phyloP scores from a whole-genome alignment of 2,888 invertebrate species.

The Clistopyga incitator region DNA sequence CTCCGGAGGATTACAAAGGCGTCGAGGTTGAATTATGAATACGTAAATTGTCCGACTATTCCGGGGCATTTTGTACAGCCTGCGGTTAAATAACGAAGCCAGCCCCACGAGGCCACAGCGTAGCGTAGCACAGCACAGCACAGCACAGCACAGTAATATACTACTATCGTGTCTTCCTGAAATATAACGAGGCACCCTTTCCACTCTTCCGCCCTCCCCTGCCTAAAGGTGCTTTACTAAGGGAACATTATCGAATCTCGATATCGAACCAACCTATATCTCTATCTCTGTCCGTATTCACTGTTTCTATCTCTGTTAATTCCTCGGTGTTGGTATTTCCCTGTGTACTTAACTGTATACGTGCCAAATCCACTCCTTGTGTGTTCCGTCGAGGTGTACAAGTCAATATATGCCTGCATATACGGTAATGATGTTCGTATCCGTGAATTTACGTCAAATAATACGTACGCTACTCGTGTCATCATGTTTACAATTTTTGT shows the following conservation, averaged over 20 bases:
- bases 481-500: too few relatives aligned
- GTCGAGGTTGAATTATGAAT: slow-evolving; percentile 46
- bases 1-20: slow-evolving; percentile 32
- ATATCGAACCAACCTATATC: slow-evolving; percentile 18
- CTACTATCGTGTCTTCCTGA: slow-evolving; percentile 11
- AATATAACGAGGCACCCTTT: slow-evolving; percentile 24
- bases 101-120: slow-evolving; percentile 15
- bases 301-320: slow-evolving; percentile 44
- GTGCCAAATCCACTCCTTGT: slow-evolving; percentile 43
- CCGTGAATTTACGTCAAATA: slow-evolving; percentile 5
- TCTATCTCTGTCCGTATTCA: slow-evolving; percentile 16
- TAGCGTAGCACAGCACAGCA: too few relatives aligned
- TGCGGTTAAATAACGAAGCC: slow-evolving; percentile 41
- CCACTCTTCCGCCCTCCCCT: not conserved
- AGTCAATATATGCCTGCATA: slow-evolving; percentile 33
- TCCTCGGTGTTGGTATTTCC: slow-evolving; percentile 38
- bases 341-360: slow-evolving; percentile 36
- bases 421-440: slow-evolving; percentile 54
- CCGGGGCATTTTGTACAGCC: slow-evolving; percentile 29
- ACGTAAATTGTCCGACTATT: slow-evolving; percentile 51
- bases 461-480: not conserved
- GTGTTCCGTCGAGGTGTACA: slow-evolving; percentile 32
- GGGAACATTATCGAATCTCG: slow-evolving; percentile 54
- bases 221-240: slow-evolving; percentile 20
- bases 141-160: slow-evolving; percentile 29